phyloP scores from a whole-genome alignment of 2,888 invertebrate species.

The Neocrepidodera transversa region DNA sequence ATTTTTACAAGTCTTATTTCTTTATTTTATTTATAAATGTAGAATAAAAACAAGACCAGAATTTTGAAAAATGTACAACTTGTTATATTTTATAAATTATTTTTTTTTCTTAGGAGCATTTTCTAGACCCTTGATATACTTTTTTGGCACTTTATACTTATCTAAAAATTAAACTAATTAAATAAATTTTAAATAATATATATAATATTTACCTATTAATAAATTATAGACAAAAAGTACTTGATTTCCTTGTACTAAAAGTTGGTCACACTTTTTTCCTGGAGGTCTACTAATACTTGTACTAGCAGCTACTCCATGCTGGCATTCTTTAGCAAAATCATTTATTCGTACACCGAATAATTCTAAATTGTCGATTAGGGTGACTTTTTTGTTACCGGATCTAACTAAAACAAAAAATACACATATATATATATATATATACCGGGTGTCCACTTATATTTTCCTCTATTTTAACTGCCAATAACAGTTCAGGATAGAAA shows the following conservation, averaged over 20 bases:
- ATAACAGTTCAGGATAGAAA: no score
- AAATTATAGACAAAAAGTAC: constrained; percentile 62
- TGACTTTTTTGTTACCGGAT: constrained; percentile 90
- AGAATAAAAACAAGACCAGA: no score
- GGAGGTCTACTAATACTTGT: constrained; percentile 79
- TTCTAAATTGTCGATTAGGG: constrained; percentile 88
- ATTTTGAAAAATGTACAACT: no score
- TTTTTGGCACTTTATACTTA: constrained; percentile 78
- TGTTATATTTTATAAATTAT: constrained; percentile 3
- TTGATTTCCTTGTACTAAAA: constrained; percentile 92
- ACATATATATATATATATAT: no score
- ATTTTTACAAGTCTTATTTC: no score
- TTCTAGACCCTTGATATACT: constrained; percentile 77
- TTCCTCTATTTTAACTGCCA: no score
- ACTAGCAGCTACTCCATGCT: constrained; percentile 86
- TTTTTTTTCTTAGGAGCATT: constrained; percentile 74
- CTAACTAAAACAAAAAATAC: no score
- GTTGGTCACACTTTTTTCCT: constrained; percentile 75
- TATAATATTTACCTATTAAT: constrained; percentile 49
- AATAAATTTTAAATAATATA: background rate
- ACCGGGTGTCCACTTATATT: no score
- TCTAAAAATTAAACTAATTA: constrained; percentile 63
- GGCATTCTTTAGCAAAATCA: constrained; percentile 82
- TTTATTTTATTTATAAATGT: no score
- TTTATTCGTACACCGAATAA: constrained; percentile 81